Evolutionary conservation across 2,888 invertebrate genomes (phyloP), one percentile per base, ranked within the genome.

Genomic region (Lordiphosa fenestrarum): DNA sequence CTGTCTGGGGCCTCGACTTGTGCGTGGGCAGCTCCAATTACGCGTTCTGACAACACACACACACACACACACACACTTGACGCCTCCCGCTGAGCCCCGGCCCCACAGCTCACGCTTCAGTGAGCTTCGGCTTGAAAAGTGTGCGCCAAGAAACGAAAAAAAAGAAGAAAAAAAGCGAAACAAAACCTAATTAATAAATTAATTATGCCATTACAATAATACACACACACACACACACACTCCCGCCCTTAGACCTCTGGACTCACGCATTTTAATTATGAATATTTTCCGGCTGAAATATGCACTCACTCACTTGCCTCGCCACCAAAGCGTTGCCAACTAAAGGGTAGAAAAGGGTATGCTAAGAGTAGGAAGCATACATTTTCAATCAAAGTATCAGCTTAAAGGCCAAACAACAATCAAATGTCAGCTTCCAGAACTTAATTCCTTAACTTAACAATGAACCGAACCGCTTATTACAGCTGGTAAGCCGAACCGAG

Each of bases 181-280:
- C 38, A 66, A 82, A 86, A 74, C 84, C 84, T 81, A 86, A 85
- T 85, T 81, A 81, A 81, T 81, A 83, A 84, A 84, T 85, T 86
- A 82, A 84, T 85, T 84, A 85, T 80, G 77, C 77, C 69, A 82
- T 83, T 81, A 84, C 65, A 82, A 74, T n/a, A 40, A 21, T 6
- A 30, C 23, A 44, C 42, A 38, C 40, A 53, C 39, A 57, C 42
- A 49, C 37, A 48, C 50, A 54, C 40, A 44, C n/a, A n/a, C 13
- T 60, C 47, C 38, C 37, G 48, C 30, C 30, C 36, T 21, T 12
- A 39, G 19, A 40, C 59, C 39, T 33, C 37, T 42, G 47, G 61
- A 52, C 66, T 54, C 68, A 78, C 82, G 84, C 84, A 82, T 70
- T 82, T 82, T 77, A 80, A 80, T 80, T 84, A 80, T 84, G 81